These are phyloP conservation scores for Timema cristinae DNA, from an alignment of 2,888 invertebrate species.

Conservation along the genomic window DNA sequence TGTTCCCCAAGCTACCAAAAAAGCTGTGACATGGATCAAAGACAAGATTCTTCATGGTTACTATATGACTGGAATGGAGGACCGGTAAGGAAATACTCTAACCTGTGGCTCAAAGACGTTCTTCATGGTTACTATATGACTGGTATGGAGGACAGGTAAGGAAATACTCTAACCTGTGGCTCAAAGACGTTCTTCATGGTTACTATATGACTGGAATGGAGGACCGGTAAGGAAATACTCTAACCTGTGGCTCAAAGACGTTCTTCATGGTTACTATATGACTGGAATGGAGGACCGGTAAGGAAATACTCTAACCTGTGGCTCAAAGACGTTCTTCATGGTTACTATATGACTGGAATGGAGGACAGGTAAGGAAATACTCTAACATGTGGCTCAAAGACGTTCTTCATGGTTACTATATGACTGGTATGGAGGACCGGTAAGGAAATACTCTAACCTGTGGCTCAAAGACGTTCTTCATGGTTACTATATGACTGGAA, in stretches of 20 bases:
- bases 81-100: constrained; percentile 53
- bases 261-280: constrained; percentile 57
- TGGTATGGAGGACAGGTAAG: constrained; percentile 79
- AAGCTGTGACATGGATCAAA: constrained; percentile 93
- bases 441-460: too few relatives aligned
- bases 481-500: too few relatives aligned
- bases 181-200: constrained; percentile 42
- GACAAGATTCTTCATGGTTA: constrained; percentile 88
- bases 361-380: too few relatives aligned
- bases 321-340: too few relatives aligned
- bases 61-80: constrained; percentile 82
- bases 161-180: not conserved
- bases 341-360: too few relatives aligned
- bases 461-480: too few relatives aligned
- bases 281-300: constrained; percentile 43
- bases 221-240: constrained; percentile 58
- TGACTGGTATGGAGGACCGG: too few relatives aligned
- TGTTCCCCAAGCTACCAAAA: constrained; percentile 77
- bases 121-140: constrained; percentile 63
- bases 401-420: too few relatives aligned
- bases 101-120: not conserved
- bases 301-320: too few relatives aligned
- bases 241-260: not conserved
- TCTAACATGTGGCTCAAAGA: too few relatives aligned
- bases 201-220: constrained; percentile 77